phyloP scores from a whole-genome alignment of 2,113 vertebrate genomes.

The Pedionomus torquatus region DNA sequence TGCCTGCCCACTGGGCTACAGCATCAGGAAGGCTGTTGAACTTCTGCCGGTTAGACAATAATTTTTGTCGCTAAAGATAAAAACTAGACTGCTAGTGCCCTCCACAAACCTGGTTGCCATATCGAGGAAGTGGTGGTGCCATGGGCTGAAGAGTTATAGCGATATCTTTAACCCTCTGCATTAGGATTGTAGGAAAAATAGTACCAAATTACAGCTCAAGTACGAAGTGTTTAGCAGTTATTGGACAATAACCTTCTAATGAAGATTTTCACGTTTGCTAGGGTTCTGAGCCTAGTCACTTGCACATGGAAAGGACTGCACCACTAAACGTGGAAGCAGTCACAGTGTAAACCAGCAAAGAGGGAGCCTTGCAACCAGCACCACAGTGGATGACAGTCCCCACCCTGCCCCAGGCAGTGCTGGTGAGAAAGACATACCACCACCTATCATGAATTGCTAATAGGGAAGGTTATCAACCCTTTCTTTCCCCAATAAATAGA shows the following conservation, averaged over 20 bases:
- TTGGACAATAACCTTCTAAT: neutral
- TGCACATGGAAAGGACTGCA: neutral
- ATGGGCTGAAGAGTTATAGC: neutral
- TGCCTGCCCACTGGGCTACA: neutral
- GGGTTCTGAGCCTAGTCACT: neutral
- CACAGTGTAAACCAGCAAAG: fast-evolving
- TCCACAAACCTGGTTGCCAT: neutral
- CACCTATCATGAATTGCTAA: neutral
- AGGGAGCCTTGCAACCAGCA: neutral
- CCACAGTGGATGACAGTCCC: fast-evolving
- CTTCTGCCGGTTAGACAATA: neutral
- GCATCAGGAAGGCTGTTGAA: neutral
- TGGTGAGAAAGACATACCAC: neutral
- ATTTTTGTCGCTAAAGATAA: neutral
- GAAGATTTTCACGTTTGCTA: neutral
- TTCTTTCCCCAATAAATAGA: neutral
- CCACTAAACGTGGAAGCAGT: neutral
- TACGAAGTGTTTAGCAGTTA: neutral
- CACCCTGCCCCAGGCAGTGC: neutral
- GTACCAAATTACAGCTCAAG: neutral
- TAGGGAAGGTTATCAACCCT: neutral
- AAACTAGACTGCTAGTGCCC: neutral
- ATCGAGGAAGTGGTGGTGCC: neutral
- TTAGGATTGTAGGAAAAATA: neutral
- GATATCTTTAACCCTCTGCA: neutral